Percentiles rank a stretch among this genome's conserved stretches.
phyloP scores from a whole-genome alignment of 2,797 vertebrate species.

The Notolepis coatsorum region DNA sequence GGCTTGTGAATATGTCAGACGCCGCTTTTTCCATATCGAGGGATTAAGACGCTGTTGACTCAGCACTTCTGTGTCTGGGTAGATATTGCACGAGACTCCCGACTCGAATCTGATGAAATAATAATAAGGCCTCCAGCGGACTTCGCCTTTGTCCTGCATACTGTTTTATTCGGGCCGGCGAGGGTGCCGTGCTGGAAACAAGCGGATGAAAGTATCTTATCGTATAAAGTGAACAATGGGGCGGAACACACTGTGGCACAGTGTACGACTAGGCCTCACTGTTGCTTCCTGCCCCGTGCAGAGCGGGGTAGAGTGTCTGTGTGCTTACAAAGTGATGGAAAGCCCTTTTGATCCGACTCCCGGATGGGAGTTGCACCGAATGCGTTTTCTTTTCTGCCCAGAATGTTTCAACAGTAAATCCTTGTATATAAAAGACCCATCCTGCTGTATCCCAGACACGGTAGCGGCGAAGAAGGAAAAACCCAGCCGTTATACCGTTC shows the following conservation, averaged over 20 bases:
- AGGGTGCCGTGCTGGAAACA: neutral
- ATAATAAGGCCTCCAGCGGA: constrained; percentile 13
- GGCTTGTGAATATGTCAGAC: constrained; percentile 30
- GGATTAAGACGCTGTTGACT: constrained; percentile 36
- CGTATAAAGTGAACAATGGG: neutral
- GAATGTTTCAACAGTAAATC: too few relatives aligned
- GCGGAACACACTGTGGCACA: too few relatives aligned
- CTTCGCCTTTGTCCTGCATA: constrained; percentile 1
- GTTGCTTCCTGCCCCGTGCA: too few relatives aligned
- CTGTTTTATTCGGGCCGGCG: constrained; percentile 9
- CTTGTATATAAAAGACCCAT: too few relatives aligned
- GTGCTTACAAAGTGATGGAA: neutral
- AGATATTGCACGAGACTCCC: neutral
- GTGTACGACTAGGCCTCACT: too few relatives aligned
- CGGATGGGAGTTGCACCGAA: neutral
- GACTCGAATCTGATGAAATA: constrained; percentile 19
- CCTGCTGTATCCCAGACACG: too few relatives aligned
- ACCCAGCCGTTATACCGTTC: too few relatives aligned
- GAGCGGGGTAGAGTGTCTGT: too few relatives aligned
- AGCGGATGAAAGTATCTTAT: neutral
- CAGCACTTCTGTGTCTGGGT: constrained; percentile 19
- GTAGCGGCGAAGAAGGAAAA: too few relatives aligned
- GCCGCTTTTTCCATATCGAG: constrained; percentile 5
- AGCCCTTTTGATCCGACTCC: neutral
- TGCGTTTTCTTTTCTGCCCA: neutral